Evolutionary conservation across 2,113 vertebrate species (phyloP), one percentile per base, ranked within the genome.

Genomic region (Pardalotus punctatus): DNA sequence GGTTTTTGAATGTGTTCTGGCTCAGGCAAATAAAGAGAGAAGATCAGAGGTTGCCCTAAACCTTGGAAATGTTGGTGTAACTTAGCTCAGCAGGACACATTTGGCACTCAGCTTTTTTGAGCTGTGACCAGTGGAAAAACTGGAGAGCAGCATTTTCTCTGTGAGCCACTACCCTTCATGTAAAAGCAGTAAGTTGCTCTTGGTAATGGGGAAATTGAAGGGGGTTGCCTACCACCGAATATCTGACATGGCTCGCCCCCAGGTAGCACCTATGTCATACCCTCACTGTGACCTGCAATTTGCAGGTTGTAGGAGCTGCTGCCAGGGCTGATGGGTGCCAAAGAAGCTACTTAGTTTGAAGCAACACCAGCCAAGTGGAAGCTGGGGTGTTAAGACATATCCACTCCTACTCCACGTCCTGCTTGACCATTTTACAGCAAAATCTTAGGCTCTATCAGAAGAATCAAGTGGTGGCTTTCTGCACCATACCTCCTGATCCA

Each of bases 231-330:
- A 17, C 23, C 12, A 38, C 25, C 2, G 1, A 76, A 35, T 3
- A 14, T 33, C 33, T n/a, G 35, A 5, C 54, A 38, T 7, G 20
- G 11, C 35, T 86, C 0, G 0, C 10, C 31, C 33, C 23, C 19
- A 1, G 7, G 31, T 15, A 50, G 40, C 28, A 77, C 14, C 18
- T 57, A 14, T 31, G 27, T 27, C 12, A 20, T 25, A 70, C 14
- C 6, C 7, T 81, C 4, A 0, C 29, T 50, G 21, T 1, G 0
- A 84, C 69, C 35, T 60, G 33, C 1, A 2, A 14, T 80, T 74
- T 73, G 14, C 29, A 72, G 33, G 42, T 29, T 12, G 20, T 27
- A 67, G 47, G 24, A 80, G 10, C 35, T 69, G 45, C 35, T 38
- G 19, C 43, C 50, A 57, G 43, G 19, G n/a, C n/a, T n/a, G 47